Evolutionary conservation across 1,140 invertebrate genomes (phyloP), one percentile per base, ranked within the genome.

Genomic region (Drusus annulatus): DNA sequence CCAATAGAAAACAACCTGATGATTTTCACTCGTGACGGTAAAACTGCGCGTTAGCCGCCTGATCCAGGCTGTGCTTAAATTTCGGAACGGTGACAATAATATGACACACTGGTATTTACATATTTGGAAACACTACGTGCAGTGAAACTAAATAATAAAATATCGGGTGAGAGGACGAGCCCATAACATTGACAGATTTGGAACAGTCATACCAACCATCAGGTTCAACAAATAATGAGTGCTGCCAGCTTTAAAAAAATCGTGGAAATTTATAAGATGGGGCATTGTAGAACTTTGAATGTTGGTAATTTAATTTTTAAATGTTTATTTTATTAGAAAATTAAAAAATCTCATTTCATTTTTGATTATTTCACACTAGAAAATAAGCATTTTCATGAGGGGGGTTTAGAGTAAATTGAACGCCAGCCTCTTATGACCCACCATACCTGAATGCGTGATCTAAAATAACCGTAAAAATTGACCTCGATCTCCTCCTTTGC

Each of bases 171-270:
- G 65, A 69, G 68, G 68, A 79, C 68, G 31, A 79, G 77, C 77
- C 77, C 77, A 79, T 21, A 73, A 73, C 65, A 71, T 73, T 79
- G 77, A 79, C 77, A 79, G 77, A 58, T 71, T 71, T 21, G 23
- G 7, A 52, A 23, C 69, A 54, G 7, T 10, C 17, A 3, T 73
- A 23, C 69, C 45, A 56, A 56, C 54, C 19, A 60, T 23, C 56
- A 60, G 56, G 56, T 60, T 60, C 16, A 60, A 60, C 23, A 19
- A 21, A 8, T n/a, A 68, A n/a, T 16, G n/a, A n/a, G 63, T 68
- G 63, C 16, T 68, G 28, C 31, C 13, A 36, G 28, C n/a, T 36
- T 3, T 1, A n/a, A 52, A 73, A 73, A 15, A 52, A 31, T 51
- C 8, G 7, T 13, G 13, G 1, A 45, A 8, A 45, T 45, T 45